phyloP scores from a whole-genome alignment of 1,140 invertebrate genomes.

The Arion vulgaris region DNA sequence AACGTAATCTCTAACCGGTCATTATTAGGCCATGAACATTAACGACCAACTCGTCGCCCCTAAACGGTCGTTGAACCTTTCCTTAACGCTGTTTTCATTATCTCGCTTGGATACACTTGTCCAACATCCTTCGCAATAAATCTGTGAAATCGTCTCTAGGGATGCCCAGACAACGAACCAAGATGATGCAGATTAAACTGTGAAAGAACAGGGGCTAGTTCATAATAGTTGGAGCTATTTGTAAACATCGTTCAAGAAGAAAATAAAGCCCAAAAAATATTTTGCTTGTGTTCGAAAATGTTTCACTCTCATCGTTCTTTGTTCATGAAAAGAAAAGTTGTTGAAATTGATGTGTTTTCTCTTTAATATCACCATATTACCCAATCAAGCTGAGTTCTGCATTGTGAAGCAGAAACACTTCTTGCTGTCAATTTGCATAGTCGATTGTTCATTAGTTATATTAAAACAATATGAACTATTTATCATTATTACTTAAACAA shows the following conservation, averaged over 20 bases:
- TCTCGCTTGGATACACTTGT: conserved; percentile 8
- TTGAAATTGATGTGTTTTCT: no score
- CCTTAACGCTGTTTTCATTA: conserved; percentile 1
- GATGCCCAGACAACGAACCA: background rate
- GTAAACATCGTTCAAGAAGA: background rate
- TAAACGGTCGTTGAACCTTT: background rate
- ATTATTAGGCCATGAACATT: background rate
- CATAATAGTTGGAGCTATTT: conserved; percentile 5
- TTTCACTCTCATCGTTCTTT: no score
- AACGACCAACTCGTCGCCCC: background rate
- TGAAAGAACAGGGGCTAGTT: background rate
- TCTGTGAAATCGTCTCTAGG: background rate
- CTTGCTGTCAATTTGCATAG: no score
- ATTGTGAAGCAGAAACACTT: no score
- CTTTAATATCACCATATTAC: no score
- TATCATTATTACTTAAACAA: no score
- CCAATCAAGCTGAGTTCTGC: no score
- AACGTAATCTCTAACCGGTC: background rate
- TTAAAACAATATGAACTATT: no score
- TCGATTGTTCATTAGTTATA: no score
- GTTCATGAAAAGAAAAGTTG: no score
- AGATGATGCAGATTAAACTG: conserved; percentile 3
- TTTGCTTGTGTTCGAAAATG: no score
- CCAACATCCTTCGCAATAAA: background rate
- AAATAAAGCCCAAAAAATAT: no score